Evolutionary conservation across 2,888 invertebrate species (phyloP).

Genomic region (Alviniconcha strummeri): DNA sequence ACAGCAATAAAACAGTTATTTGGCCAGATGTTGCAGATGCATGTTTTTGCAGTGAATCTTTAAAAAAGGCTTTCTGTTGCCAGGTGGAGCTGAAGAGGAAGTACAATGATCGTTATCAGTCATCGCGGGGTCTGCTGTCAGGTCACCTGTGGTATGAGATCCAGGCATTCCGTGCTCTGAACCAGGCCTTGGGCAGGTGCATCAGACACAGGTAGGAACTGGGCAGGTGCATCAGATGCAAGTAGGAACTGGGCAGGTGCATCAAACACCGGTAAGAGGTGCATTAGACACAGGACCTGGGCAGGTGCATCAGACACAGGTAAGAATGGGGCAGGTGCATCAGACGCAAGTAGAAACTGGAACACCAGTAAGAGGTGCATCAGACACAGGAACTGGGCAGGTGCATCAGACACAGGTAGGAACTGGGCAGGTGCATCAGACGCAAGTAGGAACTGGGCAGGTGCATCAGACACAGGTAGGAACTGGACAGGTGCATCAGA

Average conservation of each 20-base stretch:
- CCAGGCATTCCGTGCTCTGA: slow-evolving; percentile 85
- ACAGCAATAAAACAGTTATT: too few species aligned
- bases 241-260: not conserved
- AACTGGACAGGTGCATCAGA: slow-evolving; percentile 84
- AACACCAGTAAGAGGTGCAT: too few species aligned
- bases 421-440: slow-evolving; percentile 1
- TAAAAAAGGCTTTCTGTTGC: not conserved
- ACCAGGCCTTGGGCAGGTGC: slow-evolving; percentile 88
- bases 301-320: slow-evolving; percentile 85
- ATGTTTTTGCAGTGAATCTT: too few species aligned
- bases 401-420: slow-evolving; percentile 81
- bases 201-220: slow-evolving; percentile 80
- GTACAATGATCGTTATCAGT: slow-evolving; percentile 79
- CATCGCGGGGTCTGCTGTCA: slow-evolving; percentile 75
- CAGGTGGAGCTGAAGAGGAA: slow-evolving; percentile 80
- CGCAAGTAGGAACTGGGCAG: not conserved
- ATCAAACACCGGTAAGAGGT: not conserved
- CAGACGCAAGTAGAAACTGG: slow-evolving; percentile 66
- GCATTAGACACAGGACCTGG: slow-evolving; percentile 74
- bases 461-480: not conserved
- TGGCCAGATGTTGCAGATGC: too few species aligned
- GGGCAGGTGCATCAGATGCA: slow-evolving; percentile 5
- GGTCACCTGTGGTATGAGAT: slow-evolving; percentile 82
- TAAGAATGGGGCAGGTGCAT: slow-evolving; percentile 35
- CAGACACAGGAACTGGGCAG: slow-evolving; percentile 89